Base-by-base conservation (phyloP, 1,140 invertebrate species). In the Lasaia peninsularis region DNA sequence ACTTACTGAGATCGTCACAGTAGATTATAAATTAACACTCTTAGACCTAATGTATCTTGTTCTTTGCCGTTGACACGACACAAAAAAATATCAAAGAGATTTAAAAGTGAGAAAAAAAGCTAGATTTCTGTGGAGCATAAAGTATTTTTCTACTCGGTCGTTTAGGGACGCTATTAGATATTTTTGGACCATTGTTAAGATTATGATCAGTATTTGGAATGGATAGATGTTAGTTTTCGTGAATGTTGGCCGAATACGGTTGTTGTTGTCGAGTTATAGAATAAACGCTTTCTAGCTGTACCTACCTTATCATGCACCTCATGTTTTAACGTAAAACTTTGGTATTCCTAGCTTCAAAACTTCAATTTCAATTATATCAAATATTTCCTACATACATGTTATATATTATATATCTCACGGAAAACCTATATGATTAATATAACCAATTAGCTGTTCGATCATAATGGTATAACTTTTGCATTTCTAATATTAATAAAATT, bases 141-240 rank as follows among this genome's bases (percentile, higher is more conserved):
- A 77, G 75, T 88, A 88, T 88, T 88, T 88, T 88, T 88, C 85
- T 88, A 88, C 83, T 85, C 73, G 78, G 75, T 88, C 79, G 78
- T 86, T 82, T 84, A 86, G 85, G 81, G 65, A 85, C 73, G 81
- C 81, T 83, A 80, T 83, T 88, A 86, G 83, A 86, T 88, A 88
- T 88, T 88, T 88, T 88, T 88, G 86, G 86, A 88, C 83, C 86
- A 88, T 84, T 88, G 80, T 88, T 88, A 81, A 76, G 78, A 77
- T 75, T 75, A 70, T 73, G 73, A 86, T 79, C 81, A 86, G 80
- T 86, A 86, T 85, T 85, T 77, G 71, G 74, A 69, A 64, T 67
- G 58, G 62, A 67, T 75, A 70, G 66, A 72, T 73, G 71, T 75
- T 82, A 82, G 78, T 75, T 79, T 80, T 72, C 63, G 70, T 70